These are phyloP conservation scores for Sarcophaga peregrina DNA, from an alignment of 1,140 invertebrate species.

Conservation along the genomic window DNA sequence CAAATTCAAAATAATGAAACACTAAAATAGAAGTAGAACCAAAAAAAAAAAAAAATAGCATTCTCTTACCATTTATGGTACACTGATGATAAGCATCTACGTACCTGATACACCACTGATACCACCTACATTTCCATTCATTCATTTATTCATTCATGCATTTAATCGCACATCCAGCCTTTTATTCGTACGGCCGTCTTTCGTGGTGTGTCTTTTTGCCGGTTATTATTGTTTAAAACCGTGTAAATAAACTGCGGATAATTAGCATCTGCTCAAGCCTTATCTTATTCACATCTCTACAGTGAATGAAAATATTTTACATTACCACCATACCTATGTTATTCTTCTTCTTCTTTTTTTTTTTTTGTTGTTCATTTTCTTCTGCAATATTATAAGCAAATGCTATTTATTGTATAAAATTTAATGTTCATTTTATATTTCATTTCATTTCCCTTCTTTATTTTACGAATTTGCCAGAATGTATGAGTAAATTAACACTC, in stretches of 20 bases:
- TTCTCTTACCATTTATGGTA: too few relatives aligned
- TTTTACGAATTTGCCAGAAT: neutral
- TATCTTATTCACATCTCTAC: neutral
- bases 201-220: neutral
- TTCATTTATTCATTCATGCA: neutral
- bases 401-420: neutral
- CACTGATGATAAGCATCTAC: neutral
- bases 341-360: too few relatives aligned
- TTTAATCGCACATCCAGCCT: too few relatives aligned
- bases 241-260: slow-evolving; percentile 4
- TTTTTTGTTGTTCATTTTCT: too few relatives aligned
- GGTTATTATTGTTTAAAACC: neutral
- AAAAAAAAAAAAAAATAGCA: too few relatives aligned
- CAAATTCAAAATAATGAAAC: too few relatives aligned
- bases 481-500: neutral
- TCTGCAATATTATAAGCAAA: neutral
- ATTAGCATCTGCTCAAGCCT: neutral
- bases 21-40: too few relatives aligned
- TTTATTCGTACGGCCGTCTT: neutral
- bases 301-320: neutral
- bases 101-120: neutral
- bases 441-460: neutral
- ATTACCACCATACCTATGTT: too few relatives aligned
- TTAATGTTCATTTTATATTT: neutral
- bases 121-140: neutral